A percentile compares a stretch with the other conserved stretches of the same genome.
Conservation (phyloP, 2,113 vertebrate species). For the Aplodontia rufa region DNA sequence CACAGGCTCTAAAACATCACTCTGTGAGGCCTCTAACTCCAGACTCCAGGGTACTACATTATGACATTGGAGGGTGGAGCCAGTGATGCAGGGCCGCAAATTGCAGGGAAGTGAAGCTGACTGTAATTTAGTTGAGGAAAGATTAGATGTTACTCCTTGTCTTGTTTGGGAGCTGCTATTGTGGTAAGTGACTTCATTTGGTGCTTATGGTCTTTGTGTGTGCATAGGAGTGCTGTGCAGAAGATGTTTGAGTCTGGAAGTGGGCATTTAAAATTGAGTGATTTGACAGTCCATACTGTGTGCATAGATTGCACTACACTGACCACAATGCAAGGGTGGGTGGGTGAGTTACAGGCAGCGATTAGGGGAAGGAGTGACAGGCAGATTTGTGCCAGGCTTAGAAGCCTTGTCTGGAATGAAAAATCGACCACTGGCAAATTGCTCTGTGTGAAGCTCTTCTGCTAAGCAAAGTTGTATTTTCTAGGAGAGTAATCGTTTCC, state of each 20-base stretch:
- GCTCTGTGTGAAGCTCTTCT: constrained; percentile 51
- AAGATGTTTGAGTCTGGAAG: not conserved
- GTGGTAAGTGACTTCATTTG: constrained; percentile 55
- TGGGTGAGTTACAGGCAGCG: constrained; percentile 27
- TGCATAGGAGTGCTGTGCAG: not conserved
- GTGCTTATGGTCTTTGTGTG: not conserved
- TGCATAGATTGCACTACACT: not conserved
- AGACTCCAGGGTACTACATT: constrained; percentile 45
- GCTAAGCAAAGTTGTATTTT: constrained; percentile 68
- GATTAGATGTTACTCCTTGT: constrained; percentile 55
- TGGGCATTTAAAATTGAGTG: constrained; percentile 27
- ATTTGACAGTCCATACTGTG: not conserved
- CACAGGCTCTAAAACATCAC: not conserved
- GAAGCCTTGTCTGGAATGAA: constrained; percentile 63
- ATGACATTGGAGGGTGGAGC: constrained; percentile 1
- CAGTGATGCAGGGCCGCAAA: constrained; percentile 10
- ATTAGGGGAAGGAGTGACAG: not conserved
- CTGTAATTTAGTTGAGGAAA: constrained; percentile 59
- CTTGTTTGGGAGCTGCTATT: constrained; percentile 23
- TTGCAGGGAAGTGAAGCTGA: constrained; percentile 56
- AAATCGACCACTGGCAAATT: constrained; percentile 59
- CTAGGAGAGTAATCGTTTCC: constrained; percentile 57
- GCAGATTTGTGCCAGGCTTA: constrained; percentile 40
- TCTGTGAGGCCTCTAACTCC: not conserved
- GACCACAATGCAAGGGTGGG: not conserved